Conservation (phyloP, 2,797 vertebrate species). For the Enteromius argenteus region DNA sequence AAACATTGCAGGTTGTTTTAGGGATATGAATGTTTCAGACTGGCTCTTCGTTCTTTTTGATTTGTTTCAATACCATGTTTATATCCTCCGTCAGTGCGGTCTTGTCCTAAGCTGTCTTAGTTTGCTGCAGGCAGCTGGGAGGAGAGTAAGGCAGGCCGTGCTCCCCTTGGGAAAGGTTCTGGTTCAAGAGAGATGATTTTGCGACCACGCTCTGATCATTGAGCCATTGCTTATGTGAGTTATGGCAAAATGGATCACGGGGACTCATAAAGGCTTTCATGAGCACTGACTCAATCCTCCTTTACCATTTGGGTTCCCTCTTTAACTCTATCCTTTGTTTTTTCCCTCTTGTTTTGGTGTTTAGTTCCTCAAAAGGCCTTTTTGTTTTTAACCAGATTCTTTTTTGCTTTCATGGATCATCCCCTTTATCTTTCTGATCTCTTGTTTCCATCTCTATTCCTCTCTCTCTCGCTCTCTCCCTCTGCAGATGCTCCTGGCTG, state of each 20-base stretch:
- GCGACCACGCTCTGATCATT: slow-evolving; percentile 11
- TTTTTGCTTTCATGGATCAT: slow-evolving; percentile 21
- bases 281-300: not conserved
- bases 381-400: slow-evolving; percentile 14
- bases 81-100: slow-evolving; percentile 3
- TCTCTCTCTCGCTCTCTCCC: slow-evolving; percentile 7
- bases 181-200: slow-evolving; percentile 26
- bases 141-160: not conserved
- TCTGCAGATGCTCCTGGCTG: slow-evolving; percentile 3
- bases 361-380: not conserved
- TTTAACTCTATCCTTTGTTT: not conserved
- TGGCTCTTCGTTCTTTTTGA: slow-evolving; percentile 72
- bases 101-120: slow-evolving; percentile 17
- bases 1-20: not conserved
- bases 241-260: slow-evolving; percentile 29
- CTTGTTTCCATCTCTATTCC: slow-evolving; percentile 8
- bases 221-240: slow-evolving; percentile 23
- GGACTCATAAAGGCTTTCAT: slow-evolving; percentile 29
- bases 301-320: not conserved
- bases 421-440: slow-evolving; percentile 16
- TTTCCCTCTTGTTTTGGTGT: slow-evolving; percentile 1
- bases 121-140: slow-evolving; percentile 1
- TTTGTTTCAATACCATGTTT: slow-evolving; percentile 41
- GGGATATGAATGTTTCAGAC: slow-evolving; percentile 27
- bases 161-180: slow-evolving; percentile 27